These are phyloP conservation scores for Chaetorhynchus papuensis DNA, from an alignment of 2,113 vertebrate species.

Conservation along the genomic window DNA sequence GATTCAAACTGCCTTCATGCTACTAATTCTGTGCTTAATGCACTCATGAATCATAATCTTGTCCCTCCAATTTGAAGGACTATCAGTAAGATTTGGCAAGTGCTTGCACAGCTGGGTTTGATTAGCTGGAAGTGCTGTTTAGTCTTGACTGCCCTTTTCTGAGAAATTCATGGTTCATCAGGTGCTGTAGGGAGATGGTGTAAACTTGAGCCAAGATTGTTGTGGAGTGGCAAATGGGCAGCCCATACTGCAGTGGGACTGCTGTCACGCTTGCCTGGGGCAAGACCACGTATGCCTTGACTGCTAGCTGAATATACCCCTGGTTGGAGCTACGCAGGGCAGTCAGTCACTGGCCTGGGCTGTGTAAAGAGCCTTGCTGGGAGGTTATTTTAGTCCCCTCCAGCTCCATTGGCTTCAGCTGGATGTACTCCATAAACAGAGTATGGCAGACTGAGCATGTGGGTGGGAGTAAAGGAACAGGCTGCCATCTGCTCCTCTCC, in stretches of 20 bases:
- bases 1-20: background rate
- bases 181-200: background rate
- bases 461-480: background rate
- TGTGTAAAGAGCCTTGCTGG: too few relatives aligned
- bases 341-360: too few relatives aligned
- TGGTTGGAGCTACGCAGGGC: too few relatives aligned
- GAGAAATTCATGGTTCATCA: background rate
- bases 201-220: background rate
- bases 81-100: background rate
- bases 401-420: too few relatives aligned
- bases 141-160: background rate
- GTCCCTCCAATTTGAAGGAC: background rate
- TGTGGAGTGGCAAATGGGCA: background rate
- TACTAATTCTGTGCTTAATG: background rate
- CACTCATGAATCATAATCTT: background rate
- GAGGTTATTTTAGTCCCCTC: too few relatives aligned
- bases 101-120: background rate
- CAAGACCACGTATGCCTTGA: too few relatives aligned
- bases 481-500: background rate
- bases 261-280: too few relatives aligned
- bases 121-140: background rate
- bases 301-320: too few relatives aligned
- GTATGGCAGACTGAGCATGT: fast-evolving
- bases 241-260: background rate
- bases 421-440: background rate